A percentile compares a stretch with the other conserved stretches of the same genome.
phyloP scores from a whole-genome alignment of 2,797 vertebrate species.

The Nothura maculosa region DNA sequence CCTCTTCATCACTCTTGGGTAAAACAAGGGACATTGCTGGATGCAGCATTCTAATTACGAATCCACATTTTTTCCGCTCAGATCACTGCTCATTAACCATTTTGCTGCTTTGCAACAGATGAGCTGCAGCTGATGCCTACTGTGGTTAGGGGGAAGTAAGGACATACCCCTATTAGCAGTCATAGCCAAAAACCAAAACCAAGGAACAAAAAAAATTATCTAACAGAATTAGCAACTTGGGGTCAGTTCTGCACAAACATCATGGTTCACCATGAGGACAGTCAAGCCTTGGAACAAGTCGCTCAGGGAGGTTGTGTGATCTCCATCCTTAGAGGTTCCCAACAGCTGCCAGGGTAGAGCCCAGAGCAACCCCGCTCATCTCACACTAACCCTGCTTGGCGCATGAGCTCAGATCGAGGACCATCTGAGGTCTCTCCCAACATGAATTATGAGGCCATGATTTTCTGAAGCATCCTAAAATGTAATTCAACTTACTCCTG shows the following conservation, averaged over 20 bases:
- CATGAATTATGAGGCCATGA: background rate
- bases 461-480: background rate
- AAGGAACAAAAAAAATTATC: background rate
- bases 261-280: fast-evolving
- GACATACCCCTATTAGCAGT: background rate
- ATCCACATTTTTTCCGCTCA: background rate
- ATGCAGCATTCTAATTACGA: background rate
- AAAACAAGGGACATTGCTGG: background rate
- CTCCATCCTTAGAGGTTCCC: background rate
- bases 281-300: background rate
- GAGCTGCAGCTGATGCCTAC: background rate
- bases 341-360: background rate
- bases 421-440: background rate
- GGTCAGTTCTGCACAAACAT: background rate
- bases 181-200: background rate
- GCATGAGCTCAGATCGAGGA: background rate
- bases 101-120: slow-evolving; percentile 28
- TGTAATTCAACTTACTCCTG: background rate
- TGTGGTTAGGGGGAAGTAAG: background rate
- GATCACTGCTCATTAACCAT: background rate
- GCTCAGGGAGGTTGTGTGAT: background rate
- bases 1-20: background rate
- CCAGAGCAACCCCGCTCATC: background rate
- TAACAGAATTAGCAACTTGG: background rate
- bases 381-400: background rate